A percentile compares a stretch with the other conserved stretches of the same genome.
Conservation (phyloP, 2,113 vertebrate genomes). For the Anguilla rostrata region DNA sequence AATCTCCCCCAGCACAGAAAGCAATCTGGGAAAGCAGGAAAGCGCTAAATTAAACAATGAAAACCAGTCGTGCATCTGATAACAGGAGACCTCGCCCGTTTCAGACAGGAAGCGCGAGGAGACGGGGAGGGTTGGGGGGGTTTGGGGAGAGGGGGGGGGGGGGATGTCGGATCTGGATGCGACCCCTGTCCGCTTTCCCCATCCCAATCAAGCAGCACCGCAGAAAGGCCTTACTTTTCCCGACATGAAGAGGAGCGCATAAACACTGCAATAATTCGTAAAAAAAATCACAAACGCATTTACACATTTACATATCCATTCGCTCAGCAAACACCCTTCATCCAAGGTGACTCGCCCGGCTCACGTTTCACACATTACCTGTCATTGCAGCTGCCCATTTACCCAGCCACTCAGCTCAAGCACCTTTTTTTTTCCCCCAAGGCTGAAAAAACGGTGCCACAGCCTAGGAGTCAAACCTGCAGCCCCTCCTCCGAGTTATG, state of each 20-base stretch:
- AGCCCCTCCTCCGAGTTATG: background rate
- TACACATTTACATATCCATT: background rate
- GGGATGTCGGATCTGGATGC: too few relatives aligned
- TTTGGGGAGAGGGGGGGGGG: too few relatives aligned
- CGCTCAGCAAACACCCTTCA: background rate
- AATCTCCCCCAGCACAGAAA: conserved; percentile 1
- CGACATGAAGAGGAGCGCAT: background rate
- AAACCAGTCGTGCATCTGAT: conserved; percentile 9
- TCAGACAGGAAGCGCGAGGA: background rate
- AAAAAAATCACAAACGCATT: too few relatives aligned
- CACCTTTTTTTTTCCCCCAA: background rate
- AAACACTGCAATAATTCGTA: background rate
- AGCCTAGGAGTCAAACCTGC: background rate
- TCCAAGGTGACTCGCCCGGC: background rate
- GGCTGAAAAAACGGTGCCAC: background rate
- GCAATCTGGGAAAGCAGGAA: conserved; percentile 20
- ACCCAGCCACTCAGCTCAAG: background rate
- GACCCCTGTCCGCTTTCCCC: background rate
- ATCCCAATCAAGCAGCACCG: background rate
- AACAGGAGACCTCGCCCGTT: background rate
- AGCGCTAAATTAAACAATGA: conserved; percentile 27
- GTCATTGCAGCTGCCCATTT: background rate
- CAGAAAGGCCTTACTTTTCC: background rate
- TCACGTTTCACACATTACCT: background rate
- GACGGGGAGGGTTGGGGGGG: background rate